Base-by-base conservation (phyloP, 2,888 invertebrate species). In the Tryphoninae sp. region DNA sequence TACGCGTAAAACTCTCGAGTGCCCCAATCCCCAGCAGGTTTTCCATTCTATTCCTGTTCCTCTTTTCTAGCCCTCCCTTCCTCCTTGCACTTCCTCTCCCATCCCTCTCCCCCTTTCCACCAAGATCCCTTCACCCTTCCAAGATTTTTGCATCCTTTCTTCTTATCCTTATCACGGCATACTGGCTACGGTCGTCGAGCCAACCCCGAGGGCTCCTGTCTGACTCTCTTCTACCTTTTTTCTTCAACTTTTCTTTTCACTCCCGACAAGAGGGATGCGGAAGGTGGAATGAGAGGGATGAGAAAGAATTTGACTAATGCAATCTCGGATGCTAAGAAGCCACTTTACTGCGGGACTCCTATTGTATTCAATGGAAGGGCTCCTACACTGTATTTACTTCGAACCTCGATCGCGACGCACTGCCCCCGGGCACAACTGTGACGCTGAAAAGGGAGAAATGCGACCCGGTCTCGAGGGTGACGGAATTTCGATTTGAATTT, bases 291-390 rank as follows among this genome's bases (percentile, higher is more conserved):
- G 61, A 23, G 19, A 82, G 73, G 71, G 76, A 80, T 82, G 86
- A 88, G 86, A 85, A 84, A 87, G 87, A 90, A 90, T 90, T 90
- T 89, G 89, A 89, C 90, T 90, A 90, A 90, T 89, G 89, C 86
- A 89, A 90, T 90, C 87, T 89, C 83, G 85, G 85, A 90, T 90
- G 90, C 90, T 90, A 90, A 90, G 88, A 89, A 90, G 89, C 88
- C 87, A 88, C 88, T 89, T 85, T 86, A 82, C 73, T 78, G 53
- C 81, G 75, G 80, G 83, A 68, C 74, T 72, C 55, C 82, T 81
- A 89, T 89, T 85, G 84, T 89, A 86, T 87, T 85, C 84, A 79
- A 68, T 82, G 85, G 85, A 88, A 87, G 86, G 33, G 33, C 33
- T 33, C 33, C 87, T 86, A 83, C 80, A 82, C 45, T 64, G 23